Base-by-base conservation (phyloP, 2,888 invertebrate species). In the Adelphocoris suturalis region DNA sequence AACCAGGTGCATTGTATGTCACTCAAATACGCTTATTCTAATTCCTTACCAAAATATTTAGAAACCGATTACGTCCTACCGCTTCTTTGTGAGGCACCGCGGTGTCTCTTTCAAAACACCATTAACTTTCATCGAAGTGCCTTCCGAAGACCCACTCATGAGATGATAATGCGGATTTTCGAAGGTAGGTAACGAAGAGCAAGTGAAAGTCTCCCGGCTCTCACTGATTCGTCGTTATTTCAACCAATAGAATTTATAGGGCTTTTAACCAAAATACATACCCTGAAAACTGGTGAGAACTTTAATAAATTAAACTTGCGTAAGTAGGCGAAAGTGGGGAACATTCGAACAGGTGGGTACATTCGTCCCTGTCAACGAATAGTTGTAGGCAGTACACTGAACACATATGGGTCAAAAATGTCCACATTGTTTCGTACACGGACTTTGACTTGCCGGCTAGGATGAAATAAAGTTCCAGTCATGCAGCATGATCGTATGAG, bases 91-190 rank as follows among this genome's bases (percentile, higher is more conserved):
- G 23, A 11, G 68, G 68, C 23, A 11, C 68, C 68, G 68, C 68
- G 61, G n/a, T 14, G 61, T 61, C 61, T 68, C 19, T 13, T 52
- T 52, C 52, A 16, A 52, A 52, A 52, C 13, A 12, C 68, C 68
- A 68, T 68, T 68, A 68, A 68, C 68, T 68, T 68, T 68, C 68
- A 23, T 68, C 68, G 23, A 57, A 57, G 57, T n/a, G 57, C 57
- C n/a, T 57, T 57, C 57, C 57, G n/a, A 27, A 27, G 68, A 68
- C 23, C 68, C 19, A 9, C 68, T 68, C 68, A 68, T 68, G 68
- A 68, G 19, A 68, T 68, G 68, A 68, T 68, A 19, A 68, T 68
- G 68, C 68, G 19, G 68, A 68, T 23, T 68, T 68, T 23, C 27
- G 27, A 12, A 19, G 9, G 61, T 61, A 5, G 9, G 61, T 19